phyloP scores from a whole-genome alignment of 1,140 invertebrate species.

The Varroa destructor region DNA sequence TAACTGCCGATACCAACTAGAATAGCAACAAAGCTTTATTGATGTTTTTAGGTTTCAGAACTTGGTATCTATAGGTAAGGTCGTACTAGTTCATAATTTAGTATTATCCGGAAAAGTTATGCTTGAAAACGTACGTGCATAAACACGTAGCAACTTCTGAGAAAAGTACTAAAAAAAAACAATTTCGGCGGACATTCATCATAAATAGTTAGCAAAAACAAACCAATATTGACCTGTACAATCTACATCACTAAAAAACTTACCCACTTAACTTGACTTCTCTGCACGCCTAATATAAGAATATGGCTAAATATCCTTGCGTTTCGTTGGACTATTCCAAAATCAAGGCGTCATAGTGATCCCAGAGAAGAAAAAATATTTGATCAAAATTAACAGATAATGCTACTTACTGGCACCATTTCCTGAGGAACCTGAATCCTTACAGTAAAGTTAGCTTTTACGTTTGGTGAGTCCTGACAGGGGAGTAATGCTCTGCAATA shows the following conservation, averaged over 20 bases:
- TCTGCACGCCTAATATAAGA: slow-evolving; percentile 41
- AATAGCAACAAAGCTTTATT: slow-evolving; percentile 38
- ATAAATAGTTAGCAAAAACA: no score
- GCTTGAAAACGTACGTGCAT: no score
- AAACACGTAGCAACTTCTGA: no score
- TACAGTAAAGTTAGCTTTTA: slow-evolving; percentile 73
- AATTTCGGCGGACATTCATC: no score
- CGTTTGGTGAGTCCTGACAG: slow-evolving; percentile 83
- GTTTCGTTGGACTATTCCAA: no score
- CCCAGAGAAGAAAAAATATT: no score
- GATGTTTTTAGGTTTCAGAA: no score
- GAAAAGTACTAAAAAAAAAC: no score
- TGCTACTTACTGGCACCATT: background rate
- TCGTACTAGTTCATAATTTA: no score
- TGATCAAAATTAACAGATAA: background rate
- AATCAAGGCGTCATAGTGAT: background rate
- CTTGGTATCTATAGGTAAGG: no score
- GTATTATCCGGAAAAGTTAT: no score
- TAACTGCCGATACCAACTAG: slow-evolving; percentile 69
- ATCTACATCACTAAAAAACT: slow-evolving; percentile 45
- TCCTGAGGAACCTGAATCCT: slow-evolving; percentile 37
- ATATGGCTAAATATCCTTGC: slow-evolving; percentile 23
- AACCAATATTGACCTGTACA: no score
- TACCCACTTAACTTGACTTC: slow-evolving; percentile 58
- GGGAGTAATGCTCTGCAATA: slow-evolving; percentile 64